Evolutionary conservation across 1,140 invertebrate species (phyloP).

Genomic region (Polypedilum vanderplanki): DNA sequence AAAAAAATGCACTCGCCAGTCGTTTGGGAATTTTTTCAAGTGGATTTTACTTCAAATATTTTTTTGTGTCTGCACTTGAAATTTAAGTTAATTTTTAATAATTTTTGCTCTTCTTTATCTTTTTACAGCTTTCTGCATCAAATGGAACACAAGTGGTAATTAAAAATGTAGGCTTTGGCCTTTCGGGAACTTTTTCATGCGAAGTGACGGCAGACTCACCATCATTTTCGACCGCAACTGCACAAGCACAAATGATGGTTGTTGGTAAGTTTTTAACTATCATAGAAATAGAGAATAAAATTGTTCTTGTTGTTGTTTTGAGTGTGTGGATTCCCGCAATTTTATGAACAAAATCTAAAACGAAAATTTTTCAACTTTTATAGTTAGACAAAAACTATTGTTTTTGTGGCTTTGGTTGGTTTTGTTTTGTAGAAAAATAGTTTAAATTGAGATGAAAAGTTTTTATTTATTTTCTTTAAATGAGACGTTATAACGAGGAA

Average conservation of each 20-base stretch:
- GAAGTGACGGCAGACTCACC: slow-evolving; percentile 77
- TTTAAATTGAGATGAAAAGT: too few species aligned
- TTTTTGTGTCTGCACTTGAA: background rate
- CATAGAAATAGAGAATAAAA: slow-evolving; percentile 23
- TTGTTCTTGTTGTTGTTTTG: too few species aligned
- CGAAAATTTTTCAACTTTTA: slow-evolving; percentile 20
- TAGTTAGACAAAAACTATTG: slow-evolving; percentile 34
- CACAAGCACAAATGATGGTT: slow-evolving; percentile 59
- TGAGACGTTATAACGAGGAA: too few species aligned
- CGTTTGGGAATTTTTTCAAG: too few species aligned
- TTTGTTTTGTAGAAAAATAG: too few species aligned
- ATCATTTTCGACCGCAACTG: slow-evolving; percentile 60
- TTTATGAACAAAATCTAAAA: too few species aligned
- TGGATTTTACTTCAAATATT: too few species aligned
- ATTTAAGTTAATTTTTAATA: slow-evolving; percentile 22
- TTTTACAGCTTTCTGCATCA: slow-evolving; percentile 56
- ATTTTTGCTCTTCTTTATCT: slow-evolving; percentile 36
- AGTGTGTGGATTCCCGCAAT: background rate
- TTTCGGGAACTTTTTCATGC: slow-evolving; percentile 77
- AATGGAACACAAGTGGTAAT: slow-evolving; percentile 68
- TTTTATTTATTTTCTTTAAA: too few species aligned
- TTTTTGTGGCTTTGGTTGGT: too few species aligned
- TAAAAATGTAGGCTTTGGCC: slow-evolving; percentile 58
- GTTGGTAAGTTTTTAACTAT: slow-evolving; percentile 69
- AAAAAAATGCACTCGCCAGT: too few species aligned